Percentiles rank a stretch among this genome's conserved stretches.
Evolutionary conservation across 35 echinoderm and acorn worm species (phyloP).

Genomic region (Acanthaster planci): DNA sequence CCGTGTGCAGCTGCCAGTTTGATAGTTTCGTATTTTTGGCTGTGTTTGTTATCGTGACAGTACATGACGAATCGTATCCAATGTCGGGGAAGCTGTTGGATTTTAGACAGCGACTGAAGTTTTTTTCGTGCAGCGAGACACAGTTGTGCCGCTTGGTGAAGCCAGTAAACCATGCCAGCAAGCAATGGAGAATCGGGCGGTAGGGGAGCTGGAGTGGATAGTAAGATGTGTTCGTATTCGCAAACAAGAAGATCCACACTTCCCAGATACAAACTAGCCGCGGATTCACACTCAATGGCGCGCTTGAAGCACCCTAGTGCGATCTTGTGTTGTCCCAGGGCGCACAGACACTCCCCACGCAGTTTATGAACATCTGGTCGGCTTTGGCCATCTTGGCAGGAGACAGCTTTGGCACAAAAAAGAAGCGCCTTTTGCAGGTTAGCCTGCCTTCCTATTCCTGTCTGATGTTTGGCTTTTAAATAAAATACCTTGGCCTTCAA

Average conservation of each 20-base stretch:
- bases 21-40: neutral
- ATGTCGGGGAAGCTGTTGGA: neutral
- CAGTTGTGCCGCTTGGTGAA: neutral
- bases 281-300: neutral
- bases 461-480: neutral
- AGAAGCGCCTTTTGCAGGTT: neutral
- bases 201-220: too few species aligned
- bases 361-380: neutral
- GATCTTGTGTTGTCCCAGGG: neutral
- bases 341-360: neutral
- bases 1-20: neutral
- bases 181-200: neutral
- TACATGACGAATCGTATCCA: neutral
- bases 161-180: constrained; percentile 23
- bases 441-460: neutral
- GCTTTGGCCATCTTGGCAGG: neutral
- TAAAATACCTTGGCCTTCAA: neutral
- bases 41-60: constrained; percentile 6
- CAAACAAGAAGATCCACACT: neutral
- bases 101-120: too few species aligned
- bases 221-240: neutral
- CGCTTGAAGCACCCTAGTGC: neutral
- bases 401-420: neutral
- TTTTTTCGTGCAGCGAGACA: neutral
- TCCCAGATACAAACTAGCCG: too few species aligned